Evolutionary conservation across 1,140 invertebrate genomes (phyloP).

Genomic region (Aphaenogaster ashmeadi): DNA sequence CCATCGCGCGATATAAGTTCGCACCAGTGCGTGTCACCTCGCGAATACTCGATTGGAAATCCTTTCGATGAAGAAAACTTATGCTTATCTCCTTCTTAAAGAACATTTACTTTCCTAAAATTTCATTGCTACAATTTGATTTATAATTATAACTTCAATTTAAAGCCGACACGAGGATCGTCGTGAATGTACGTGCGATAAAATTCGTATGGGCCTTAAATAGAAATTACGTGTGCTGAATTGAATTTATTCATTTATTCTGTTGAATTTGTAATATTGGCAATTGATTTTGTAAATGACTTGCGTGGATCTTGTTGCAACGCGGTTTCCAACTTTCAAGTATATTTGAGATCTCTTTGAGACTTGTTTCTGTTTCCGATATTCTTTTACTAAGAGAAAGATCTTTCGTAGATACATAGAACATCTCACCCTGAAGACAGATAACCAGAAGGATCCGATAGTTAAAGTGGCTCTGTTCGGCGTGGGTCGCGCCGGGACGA

Average conservation of each 20-base stretch:
- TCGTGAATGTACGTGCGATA: not conserved
- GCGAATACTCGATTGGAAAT: not conserved
- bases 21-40: no score
- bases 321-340: not conserved
- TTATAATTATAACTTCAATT: not conserved
- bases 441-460: conserved; percentile 41
- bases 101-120: not conserved
- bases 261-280: not conserved
- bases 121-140: not conserved
- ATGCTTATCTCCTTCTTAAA: not conserved
- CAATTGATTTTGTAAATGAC: not conserved
- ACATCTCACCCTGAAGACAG: conserved; percentile 68
- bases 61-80: not conserved
- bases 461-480: conserved; percentile 88
- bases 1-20: not conserved
- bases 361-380: not conserved
- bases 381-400: conserved; percentile 15
- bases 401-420: conserved; percentile 74
- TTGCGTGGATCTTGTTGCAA: not conserved
- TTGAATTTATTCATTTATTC: not conserved
- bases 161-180: not conserved
- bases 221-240: not conserved
- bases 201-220: not conserved
- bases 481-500: conserved; percentile 88
- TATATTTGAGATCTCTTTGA: not conserved